phyloP scores from a whole-genome alignment of 2,888 invertebrate species.

The Chloroclystis v-ata region DNA sequence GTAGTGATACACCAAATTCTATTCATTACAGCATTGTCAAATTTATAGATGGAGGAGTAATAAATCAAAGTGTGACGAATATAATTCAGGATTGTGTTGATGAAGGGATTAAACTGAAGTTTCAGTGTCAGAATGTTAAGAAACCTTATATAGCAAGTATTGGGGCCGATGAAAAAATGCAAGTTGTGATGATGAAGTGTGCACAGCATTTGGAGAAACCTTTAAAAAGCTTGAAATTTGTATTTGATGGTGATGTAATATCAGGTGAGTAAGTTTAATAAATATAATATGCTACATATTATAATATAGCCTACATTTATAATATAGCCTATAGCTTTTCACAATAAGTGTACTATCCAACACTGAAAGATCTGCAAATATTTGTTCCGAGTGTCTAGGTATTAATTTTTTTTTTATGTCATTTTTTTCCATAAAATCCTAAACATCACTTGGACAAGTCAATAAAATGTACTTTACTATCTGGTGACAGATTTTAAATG shows the following conservation, averaged over 20 bases:
- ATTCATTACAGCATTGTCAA: conserved; percentile 62
- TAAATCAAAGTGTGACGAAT: conserved; percentile 44
- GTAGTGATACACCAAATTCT: conserved; percentile 60
- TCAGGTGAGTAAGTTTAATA: conserved; percentile 48
- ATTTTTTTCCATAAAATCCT: too few species aligned
- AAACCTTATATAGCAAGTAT: conserved; percentile 52
- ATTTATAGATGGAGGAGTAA: conserved; percentile 68
- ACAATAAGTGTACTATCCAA: too few species aligned
- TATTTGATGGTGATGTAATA: conserved; percentile 75
- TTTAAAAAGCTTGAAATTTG: conserved; percentile 60
- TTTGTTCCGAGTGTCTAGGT: too few species aligned
- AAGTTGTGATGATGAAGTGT: conserved; percentile 62
- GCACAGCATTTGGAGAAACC: conserved; percentile 63
- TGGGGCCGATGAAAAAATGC: conserved; percentile 49
- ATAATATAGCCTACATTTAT: too few species aligned
- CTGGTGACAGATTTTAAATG: too few species aligned
- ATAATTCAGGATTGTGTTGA: conserved; percentile 26
- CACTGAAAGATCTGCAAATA: too few species aligned
- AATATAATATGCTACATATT: too few species aligned
- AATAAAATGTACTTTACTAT: too few species aligned
- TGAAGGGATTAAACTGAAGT: conserved; percentile 56
- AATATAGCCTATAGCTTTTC: too few species aligned
- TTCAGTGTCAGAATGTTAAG: conserved; percentile 64
- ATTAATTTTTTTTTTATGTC: too few species aligned
- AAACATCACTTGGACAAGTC: too few species aligned